These are phyloP conservation scores for Planiliza haematocheilus DNA, from an alignment of 2,113 vertebrate genomes.

Conservation along the genomic window DNA sequence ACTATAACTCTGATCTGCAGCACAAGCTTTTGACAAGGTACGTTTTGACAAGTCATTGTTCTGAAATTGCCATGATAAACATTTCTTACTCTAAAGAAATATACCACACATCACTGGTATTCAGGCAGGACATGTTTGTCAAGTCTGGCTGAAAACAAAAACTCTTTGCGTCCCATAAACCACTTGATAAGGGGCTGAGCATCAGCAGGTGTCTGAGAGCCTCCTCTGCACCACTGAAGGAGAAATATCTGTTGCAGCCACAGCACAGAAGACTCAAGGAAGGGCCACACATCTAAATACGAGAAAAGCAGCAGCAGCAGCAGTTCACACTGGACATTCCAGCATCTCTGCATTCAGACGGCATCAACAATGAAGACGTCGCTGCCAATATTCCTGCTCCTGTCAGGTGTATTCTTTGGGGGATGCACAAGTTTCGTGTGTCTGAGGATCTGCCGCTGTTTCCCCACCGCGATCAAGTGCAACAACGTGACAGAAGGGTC, in stretches of 20 bases:
- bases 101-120: no score
- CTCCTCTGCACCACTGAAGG: not conserved
- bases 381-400: not conserved
- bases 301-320: no score
- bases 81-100: no score
- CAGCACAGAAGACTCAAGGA: no score
- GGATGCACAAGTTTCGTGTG: constrained; percentile 45
- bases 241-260: not conserved
- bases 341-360: not conserved
- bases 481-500: constrained; percentile 47
- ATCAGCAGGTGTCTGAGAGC: constrained; percentile 2
- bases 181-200: constrained; percentile 10
- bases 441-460: constrained; percentile 66
- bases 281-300: not conserved
- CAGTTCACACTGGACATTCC: not conserved
- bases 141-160: no score
- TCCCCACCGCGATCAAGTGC: constrained; percentile 49
- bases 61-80: no score
- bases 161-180: not conserved
- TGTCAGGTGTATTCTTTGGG: constrained; percentile 11
- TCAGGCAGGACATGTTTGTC: no score
- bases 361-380: constrained; percentile 41
- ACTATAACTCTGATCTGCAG: no score
- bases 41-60: no score
- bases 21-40: no score